Evolutionary conservation across 2,113 vertebrate genomes (phyloP).

Genomic region (Hassar affinis): DNA sequence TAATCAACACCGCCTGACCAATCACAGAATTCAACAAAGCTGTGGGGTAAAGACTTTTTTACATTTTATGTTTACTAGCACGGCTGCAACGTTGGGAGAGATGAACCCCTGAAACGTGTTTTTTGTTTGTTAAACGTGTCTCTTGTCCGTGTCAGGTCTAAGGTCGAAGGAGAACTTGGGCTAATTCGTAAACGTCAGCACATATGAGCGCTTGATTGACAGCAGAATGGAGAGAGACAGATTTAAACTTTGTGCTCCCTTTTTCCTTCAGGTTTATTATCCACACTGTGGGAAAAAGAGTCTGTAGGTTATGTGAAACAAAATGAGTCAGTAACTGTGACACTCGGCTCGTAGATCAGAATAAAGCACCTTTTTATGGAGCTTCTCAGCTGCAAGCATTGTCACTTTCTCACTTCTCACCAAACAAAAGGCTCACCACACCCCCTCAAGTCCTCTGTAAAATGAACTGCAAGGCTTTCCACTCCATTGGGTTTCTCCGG

Average conservation of each 20-base stretch:
- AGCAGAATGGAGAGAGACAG: slow-evolving; percentile 67
- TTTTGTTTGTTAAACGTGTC: slow-evolving; percentile 28
- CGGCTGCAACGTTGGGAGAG: background rate
- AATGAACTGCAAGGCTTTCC: slow-evolving; percentile 64
- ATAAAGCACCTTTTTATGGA: slow-evolving; percentile 62
- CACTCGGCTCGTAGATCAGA: slow-evolving; percentile 67
- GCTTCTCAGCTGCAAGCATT: slow-evolving; percentile 58
- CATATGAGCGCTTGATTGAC: slow-evolving; percentile 62
- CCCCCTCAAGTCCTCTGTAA: slow-evolving; percentile 51
- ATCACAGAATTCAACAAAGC: background rate
- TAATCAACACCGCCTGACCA: background rate
- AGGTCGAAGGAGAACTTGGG: slow-evolving; percentile 52
- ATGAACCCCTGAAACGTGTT: background rate
- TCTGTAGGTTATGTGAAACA: slow-evolving; percentile 70
- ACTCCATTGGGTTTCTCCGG: slow-evolving; percentile 58
- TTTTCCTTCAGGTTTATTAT: slow-evolving; percentile 61
- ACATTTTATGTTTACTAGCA: background rate
- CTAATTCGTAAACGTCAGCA: slow-evolving; percentile 67
- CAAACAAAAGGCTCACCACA: slow-evolving; percentile 1
- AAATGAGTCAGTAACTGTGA: slow-evolving; percentile 75
- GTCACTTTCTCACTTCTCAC: slow-evolving; percentile 43
- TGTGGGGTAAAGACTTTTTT: background rate
- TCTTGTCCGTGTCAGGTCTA: slow-evolving; percentile 51
- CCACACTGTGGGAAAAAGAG: slow-evolving; percentile 75
- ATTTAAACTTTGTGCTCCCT: slow-evolving; percentile 69